These are phyloP conservation scores for Antennarius maculatus DNA, from an alignment of 2,797 vertebrate species.

Conservation along the genomic window DNA sequence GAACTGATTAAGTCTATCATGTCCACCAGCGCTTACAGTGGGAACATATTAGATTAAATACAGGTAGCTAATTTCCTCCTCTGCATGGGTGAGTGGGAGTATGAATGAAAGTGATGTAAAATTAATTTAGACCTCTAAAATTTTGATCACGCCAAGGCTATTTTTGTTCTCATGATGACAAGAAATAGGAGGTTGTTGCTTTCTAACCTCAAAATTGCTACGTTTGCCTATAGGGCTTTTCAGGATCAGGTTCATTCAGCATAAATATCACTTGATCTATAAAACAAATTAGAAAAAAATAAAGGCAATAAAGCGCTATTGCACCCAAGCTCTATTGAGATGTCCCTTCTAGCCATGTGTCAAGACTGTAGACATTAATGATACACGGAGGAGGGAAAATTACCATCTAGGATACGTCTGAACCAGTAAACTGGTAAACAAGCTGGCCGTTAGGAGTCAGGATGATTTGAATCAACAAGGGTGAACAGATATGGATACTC, in stretches of 20 bases:
- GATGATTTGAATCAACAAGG: constrained; percentile 99
- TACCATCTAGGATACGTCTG: constrained; percentile 94
- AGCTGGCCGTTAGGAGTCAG: constrained; percentile 94
- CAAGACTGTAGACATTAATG: constrained; percentile 90
- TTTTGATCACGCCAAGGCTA: constrained; percentile 81
- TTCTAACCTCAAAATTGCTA: constrained; percentile 66
- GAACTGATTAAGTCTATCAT: constrained; percentile 82
- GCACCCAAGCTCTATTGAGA: constrained; percentile 78
- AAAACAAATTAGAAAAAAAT: constrained; percentile 81
- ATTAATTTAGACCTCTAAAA: constrained; percentile 83
- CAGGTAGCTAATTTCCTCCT: constrained; percentile 83
- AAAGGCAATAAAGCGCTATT: constrained; percentile 73
- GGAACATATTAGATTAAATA: constrained; percentile 82
- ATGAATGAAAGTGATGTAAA: constrained; percentile 81
- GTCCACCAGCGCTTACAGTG: constrained; percentile 80
- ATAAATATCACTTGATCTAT: constrained; percentile 83
- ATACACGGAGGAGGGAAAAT: constrained; percentile 92
- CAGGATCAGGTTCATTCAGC: constrained; percentile 81
- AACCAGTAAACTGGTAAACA: constrained; percentile 98
- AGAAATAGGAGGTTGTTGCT: constrained; percentile 78
- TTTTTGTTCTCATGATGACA: constrained; percentile 80
- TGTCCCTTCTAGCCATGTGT: constrained; percentile 87
- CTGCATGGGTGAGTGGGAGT: constrained; percentile 80
- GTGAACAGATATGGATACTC: constrained; percentile 99
- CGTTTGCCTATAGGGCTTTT: constrained; percentile 72